A percentile compares a stretch with the other conserved stretches of the same genome.
Evolutionary conservation across 1,140 invertebrate genomes (phyloP).

Genomic region (Lordiphosa stackelbergi): DNA sequence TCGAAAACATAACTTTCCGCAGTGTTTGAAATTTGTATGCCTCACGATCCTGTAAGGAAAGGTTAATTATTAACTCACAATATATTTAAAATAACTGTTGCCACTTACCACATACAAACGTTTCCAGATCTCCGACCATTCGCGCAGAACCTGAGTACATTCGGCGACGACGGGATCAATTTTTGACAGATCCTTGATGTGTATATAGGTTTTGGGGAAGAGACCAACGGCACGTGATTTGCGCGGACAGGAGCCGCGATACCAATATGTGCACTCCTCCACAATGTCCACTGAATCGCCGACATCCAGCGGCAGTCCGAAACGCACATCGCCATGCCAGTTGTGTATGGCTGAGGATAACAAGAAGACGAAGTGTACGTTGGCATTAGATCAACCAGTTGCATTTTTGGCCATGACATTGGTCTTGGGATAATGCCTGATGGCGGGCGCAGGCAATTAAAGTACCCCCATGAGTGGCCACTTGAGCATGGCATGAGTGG

Average conservation of each 20-base stretch:
- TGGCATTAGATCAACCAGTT: constrained; percentile 50
- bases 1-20: constrained; percentile 91
- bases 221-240: constrained; percentile 89
- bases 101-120: constrained; percentile 87
- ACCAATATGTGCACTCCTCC: constrained; percentile 93
- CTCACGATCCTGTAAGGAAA: constrained; percentile 83
- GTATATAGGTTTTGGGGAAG: constrained; percentile 88
- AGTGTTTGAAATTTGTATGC: constrained; percentile 89
- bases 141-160: constrained; percentile 92
- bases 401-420: constrained; percentile 63
- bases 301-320: constrained; percentile 89
- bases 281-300: constrained; percentile 94
- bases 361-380: constrained; percentile 10
- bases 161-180: constrained; percentile 93
- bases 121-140: constrained; percentile 96
- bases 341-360: constrained; percentile 87
- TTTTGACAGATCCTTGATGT: constrained; percentile 85
- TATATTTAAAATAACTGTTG: not conserved
- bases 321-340: constrained; percentile 89
- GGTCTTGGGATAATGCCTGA: constrained; percentile 17
- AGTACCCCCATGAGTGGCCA: constrained; percentile 60
- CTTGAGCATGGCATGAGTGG: constrained; percentile 71
- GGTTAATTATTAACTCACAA: not conserved
- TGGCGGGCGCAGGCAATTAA: constrained; percentile 51
- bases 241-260: constrained; percentile 87